A percentile compares a stretch with the other conserved stretches of the same genome.
Evolutionary conservation across 2,113 vertebrate species (phyloP).

Genomic region (Xyrauchen texanus): DNA sequence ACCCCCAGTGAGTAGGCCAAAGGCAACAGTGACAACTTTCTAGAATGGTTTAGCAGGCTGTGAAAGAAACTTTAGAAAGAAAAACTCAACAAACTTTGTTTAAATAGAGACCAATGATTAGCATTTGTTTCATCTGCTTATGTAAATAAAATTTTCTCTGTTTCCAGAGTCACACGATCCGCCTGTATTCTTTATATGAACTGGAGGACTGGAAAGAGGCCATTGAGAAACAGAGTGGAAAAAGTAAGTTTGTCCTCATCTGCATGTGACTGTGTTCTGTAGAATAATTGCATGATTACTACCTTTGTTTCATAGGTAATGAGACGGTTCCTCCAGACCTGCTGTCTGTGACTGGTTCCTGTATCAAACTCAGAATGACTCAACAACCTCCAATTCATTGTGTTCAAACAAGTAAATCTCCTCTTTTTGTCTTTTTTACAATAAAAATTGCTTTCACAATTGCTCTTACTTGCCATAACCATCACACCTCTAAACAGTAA

Average conservation of each 20-base stretch:
- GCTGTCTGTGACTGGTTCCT: slow-evolving; percentile 72
- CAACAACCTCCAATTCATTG: slow-evolving; percentile 71
- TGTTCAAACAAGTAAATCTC: slow-evolving; percentile 53
- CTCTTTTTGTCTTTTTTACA: neutral
- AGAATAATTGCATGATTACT: too few species aligned
- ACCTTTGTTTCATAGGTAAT: slow-evolving; percentile 57
- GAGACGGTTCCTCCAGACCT: slow-evolving; percentile 75
- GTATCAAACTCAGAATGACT: slow-evolving; percentile 78
- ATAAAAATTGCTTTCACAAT: neutral
- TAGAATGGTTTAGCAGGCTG: too few species aligned
- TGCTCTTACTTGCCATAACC: too few species aligned
- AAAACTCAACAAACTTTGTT: neutral
- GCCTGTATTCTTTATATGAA: slow-evolving; percentile 68
- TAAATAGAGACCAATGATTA: neutral
- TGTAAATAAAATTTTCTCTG: neutral
- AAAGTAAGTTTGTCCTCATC: slow-evolving; percentile 63
- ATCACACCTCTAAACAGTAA: neutral
- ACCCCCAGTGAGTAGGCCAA: too few species aligned
- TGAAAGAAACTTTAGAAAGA: too few species aligned
- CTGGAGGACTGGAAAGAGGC: slow-evolving; percentile 73
- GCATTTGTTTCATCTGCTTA: neutral
- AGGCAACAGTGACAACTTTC: too few species aligned
- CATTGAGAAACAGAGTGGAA: slow-evolving; percentile 65
- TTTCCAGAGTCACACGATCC: slow-evolving; percentile 70
- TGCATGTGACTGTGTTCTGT: too few species aligned